Evolutionary conservation across 1,140 invertebrate genomes (phyloP).

Genomic region (Cheumatopsyche charites): DNA sequence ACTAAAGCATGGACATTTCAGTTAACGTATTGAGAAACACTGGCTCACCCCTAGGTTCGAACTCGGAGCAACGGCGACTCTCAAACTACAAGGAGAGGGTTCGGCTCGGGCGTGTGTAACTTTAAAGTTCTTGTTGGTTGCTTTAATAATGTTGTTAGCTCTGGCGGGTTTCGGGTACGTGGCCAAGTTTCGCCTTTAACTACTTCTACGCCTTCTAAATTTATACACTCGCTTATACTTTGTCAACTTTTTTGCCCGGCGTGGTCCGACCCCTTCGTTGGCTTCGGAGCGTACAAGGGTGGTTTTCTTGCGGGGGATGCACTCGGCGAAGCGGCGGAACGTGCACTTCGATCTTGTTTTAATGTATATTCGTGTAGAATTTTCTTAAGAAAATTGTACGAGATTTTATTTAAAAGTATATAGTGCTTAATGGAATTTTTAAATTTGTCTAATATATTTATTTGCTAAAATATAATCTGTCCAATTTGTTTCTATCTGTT

Average conservation of each 20-base stretch:
- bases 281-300: not conserved
- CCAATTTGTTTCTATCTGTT: too few relatives aligned
- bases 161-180: constrained; percentile 46
- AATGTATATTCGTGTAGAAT: too few relatives aligned
- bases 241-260: constrained; percentile 46
- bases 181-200: constrained; percentile 48
- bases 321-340: not conserved
- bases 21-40: not conserved
- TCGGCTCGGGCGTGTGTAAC: constrained; percentile 44
- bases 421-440: too few relatives aligned
- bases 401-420: too few relatives aligned
- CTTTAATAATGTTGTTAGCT: constrained; percentile 50
- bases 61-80: not conserved
- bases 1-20: not conserved
- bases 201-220: constrained; percentile 49
- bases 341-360: not conserved
- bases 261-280: not conserved
- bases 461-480: too few relatives aligned
- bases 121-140: constrained; percentile 50
- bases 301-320: not conserved
- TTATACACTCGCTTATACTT: constrained; percentile 47
- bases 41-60: not conserved
- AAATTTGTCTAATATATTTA: too few relatives aligned
- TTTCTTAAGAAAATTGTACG: too few relatives aligned
- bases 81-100: not conserved